A percentile compares a stretch with the other conserved stretches of the same genome.
These are phyloP conservation scores for Conistra vaccinii DNA, from an alignment of 2,888 invertebrate species.

Conservation along the genomic window DNA sequence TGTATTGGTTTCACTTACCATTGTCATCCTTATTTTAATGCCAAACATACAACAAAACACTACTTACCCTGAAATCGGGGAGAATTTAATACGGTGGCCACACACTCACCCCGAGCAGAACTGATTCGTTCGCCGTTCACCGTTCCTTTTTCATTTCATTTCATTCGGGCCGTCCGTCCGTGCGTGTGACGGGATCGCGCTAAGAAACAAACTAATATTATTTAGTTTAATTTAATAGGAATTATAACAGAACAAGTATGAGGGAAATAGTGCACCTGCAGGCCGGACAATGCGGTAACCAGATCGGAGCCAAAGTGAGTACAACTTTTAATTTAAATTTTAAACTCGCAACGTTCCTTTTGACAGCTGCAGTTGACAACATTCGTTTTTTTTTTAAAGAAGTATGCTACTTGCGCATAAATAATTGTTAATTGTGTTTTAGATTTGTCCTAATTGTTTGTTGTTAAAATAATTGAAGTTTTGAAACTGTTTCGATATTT, in stretches of 20 bases:
- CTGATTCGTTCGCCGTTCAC: slow-evolving; percentile 70
- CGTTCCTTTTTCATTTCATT: slow-evolving; percentile 79
- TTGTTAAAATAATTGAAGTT: background rate
- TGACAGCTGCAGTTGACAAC: slow-evolving; percentile 54
- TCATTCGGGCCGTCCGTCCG: slow-evolving; percentile 78
- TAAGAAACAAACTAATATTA: slow-evolving; percentile 59
- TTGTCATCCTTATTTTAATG: background rate
- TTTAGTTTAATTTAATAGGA: slow-evolving; percentile 70
- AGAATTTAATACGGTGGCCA: slow-evolving; percentile 65
- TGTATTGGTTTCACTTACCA: slow-evolving; percentile 2
- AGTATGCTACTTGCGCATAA: no score
- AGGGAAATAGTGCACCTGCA: slow-evolving; percentile 96
- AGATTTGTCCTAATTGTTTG: background rate
- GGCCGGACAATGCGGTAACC: slow-evolving; percentile 96
- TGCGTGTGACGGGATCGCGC: slow-evolving; percentile 75
- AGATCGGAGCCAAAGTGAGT: slow-evolving; percentile 93
- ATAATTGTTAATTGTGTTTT: background rate
- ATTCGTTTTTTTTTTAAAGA: slow-evolving; percentile 6
- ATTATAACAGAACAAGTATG: slow-evolving; percentile 88
- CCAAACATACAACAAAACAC: slow-evolving; percentile 16
- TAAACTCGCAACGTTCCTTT: slow-evolving; percentile 64
- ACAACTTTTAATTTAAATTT: slow-evolving; percentile 59
- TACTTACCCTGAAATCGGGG: slow-evolving; percentile 66
- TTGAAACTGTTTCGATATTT: background rate
- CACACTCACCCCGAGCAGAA: slow-evolving; percentile 83